Percentiles rank a stretch among this genome's conserved stretches.
phyloP scores from a whole-genome alignment of 2,113 vertebrate genomes.

The Notiomystis cincta region DNA sequence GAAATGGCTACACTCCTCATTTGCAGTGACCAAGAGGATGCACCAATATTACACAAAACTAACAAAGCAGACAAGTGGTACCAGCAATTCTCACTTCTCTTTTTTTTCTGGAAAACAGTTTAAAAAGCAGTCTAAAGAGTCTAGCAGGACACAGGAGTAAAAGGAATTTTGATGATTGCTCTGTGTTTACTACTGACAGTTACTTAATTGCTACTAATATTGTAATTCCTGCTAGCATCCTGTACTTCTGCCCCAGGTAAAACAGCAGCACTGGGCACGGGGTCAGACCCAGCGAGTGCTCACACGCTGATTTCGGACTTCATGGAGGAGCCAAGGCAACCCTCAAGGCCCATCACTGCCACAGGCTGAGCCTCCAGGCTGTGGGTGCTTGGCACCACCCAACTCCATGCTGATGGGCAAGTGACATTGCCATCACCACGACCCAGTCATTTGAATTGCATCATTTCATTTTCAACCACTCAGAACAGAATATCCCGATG shows the following conservation, averaged over 20 bases:
- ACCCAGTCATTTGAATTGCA: background rate
- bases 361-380: background rate
- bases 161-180: background rate
- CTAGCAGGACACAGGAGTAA: background rate
- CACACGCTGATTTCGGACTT: rapidly evolving
- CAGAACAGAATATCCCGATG: background rate
- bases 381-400: rapidly evolving
- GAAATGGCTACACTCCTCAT: background rate
- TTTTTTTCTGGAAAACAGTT: background rate
- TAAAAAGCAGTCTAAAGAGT: background rate
- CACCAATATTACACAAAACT: background rate
- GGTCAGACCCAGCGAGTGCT: rapidly evolving
- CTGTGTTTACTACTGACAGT: background rate
- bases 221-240: background rate
- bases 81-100: background rate
- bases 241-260: background rate
- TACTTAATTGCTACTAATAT: background rate
- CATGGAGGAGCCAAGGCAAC: background rate
- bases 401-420: rapidly evolving
- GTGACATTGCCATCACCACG: background rate
- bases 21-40: background rate
- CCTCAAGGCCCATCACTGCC: background rate
- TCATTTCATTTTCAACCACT: background rate
- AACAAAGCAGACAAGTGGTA: background rate
- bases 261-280: rapidly evolving